phyloP scores from a whole-genome alignment of 2,888 invertebrate genomes.

The Xanthia icteritia region DNA sequence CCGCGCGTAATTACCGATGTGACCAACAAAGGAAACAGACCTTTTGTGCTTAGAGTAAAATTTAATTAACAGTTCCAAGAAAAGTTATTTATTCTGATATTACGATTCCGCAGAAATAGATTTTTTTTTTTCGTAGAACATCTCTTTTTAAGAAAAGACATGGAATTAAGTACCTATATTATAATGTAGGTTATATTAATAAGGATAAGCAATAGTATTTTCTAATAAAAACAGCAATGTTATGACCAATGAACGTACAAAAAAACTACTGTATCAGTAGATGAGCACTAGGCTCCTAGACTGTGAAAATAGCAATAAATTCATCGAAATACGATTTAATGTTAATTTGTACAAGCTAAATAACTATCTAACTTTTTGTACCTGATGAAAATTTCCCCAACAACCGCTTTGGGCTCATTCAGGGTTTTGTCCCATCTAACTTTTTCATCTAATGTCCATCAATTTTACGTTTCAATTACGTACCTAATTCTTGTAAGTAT shows the following conservation, averaged over 20 bases:
- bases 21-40: not conserved
- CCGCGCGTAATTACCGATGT: slow-evolving; percentile 13
- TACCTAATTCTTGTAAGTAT: not conserved
- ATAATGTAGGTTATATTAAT: too few species aligned
- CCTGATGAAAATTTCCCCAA: not conserved
- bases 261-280: not conserved
- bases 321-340: not conserved
- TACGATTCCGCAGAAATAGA: not conserved
- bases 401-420: not conserved
- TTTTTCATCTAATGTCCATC: slow-evolving; percentile 12
- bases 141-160: not conserved
- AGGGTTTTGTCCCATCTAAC: not conserved
- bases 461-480: slow-evolving; percentile 10
- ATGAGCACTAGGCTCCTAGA: not conserved
- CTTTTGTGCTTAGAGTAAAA: slow-evolving; percentile 16
- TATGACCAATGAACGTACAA: not conserved
- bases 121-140: not conserved
- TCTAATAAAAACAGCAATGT: not conserved
- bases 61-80: not conserved
- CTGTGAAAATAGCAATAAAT: not conserved
- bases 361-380: not conserved
- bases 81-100: not conserved
- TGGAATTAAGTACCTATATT: not conserved
- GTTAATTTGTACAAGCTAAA: too few species aligned
- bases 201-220: not conserved